These are phyloP conservation scores for Typhlichthys subterraneus DNA, from an alignment of 2,797 vertebrate genomes.

Conservation along the genomic window DNA sequence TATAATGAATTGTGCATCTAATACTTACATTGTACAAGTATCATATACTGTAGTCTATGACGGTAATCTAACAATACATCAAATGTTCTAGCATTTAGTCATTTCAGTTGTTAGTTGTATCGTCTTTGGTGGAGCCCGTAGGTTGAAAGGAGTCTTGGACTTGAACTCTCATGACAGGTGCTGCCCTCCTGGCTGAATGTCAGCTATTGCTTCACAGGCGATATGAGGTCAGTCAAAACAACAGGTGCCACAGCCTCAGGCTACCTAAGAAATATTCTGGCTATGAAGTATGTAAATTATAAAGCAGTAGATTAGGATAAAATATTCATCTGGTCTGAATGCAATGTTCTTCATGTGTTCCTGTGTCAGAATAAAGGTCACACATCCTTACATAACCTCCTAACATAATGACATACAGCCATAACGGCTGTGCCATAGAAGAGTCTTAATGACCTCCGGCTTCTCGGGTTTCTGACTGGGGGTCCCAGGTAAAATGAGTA, in stretches of 20 bases:
- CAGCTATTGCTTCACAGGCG: constrained; percentile 19
- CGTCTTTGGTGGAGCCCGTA: background rate
- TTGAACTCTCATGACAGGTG: constrained; percentile 47
- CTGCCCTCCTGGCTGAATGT: constrained; percentile 35
- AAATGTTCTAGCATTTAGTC: too few species aligned
- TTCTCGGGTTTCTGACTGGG: constrained; percentile 64
- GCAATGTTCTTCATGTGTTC: background rate
- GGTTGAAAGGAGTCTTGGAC: constrained; percentile 16
- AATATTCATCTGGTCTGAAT: background rate
- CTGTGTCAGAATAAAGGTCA: constrained; percentile 12
- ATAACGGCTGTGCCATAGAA: constrained; percentile 32
- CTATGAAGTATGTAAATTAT: constrained; percentile 11
- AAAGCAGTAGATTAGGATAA: constrained; percentile 1
- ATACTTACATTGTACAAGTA: too few species aligned
- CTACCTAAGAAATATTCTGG: constrained; percentile 6
- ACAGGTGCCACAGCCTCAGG: constrained; percentile 29
- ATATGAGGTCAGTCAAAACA: constrained; percentile 25
- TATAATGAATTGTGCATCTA: background rate
- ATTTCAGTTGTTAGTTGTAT: too few species aligned
- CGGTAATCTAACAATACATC: too few species aligned
- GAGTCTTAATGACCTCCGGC: constrained; percentile 52
- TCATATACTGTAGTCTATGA: too few species aligned
- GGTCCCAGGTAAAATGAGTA: constrained; percentile 69
- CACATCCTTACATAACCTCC: constrained; percentile 7
- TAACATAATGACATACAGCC: constrained; percentile 33